Conservation (phyloP, 2,113 vertebrate genomes). For the Pogona vitticeps region DNA sequence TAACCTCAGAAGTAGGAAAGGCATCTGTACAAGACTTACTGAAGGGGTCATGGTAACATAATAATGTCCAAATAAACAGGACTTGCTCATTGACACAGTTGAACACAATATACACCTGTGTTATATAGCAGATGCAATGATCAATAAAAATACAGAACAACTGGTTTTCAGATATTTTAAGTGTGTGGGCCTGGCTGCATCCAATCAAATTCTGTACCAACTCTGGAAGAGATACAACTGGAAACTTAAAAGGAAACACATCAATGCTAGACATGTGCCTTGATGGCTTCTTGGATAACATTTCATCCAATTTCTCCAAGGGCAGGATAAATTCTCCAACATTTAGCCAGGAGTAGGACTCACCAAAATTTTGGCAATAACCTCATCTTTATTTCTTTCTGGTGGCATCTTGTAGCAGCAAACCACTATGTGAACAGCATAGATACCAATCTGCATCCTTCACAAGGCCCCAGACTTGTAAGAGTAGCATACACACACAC, state of each 20-base stretch:
- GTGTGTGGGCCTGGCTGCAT: neutral
- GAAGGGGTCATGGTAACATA: neutral
- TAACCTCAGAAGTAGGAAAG: neutral
- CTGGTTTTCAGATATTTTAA: neutral
- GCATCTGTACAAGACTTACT: neutral
- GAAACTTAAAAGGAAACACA: neutral
- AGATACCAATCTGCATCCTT: too few relatives aligned
- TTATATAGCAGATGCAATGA: neutral
- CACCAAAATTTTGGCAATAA: too few relatives aligned
- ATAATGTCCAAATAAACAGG: neutral
- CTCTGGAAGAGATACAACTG: neutral
- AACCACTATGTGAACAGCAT: too few relatives aligned
- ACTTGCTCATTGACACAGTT: neutral
- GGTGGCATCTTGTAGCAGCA: too few relatives aligned
- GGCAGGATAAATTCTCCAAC: too few relatives aligned
- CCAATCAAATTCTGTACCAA: neutral
- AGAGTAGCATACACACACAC: too few relatives aligned
- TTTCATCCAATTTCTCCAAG: neutral
- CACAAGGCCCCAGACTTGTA: too few relatives aligned
- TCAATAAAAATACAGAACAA: neutral
- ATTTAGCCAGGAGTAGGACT: too few relatives aligned
- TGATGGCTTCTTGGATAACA: neutral
- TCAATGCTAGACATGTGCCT: neutral
- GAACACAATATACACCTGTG: neutral
- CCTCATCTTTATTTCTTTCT: too few relatives aligned